Evolutionary conservation across 2,113 vertebrate species (phyloP), one percentile per base, ranked within the genome.

Genomic region (Notothenia coriiceps): DNA sequence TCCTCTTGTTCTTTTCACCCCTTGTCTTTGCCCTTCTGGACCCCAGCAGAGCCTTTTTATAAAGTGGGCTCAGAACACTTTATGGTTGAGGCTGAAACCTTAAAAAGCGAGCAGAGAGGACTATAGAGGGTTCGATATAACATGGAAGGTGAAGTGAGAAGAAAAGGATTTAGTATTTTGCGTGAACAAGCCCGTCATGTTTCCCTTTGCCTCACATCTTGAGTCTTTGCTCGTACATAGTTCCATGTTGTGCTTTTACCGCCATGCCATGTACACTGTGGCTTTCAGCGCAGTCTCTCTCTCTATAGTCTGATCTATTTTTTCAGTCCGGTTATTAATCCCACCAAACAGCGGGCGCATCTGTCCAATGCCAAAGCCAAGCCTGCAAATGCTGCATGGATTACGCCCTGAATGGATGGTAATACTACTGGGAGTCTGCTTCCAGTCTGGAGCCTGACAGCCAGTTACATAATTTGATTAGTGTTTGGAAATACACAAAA

Each of bases 241-340:
- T 65, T 33, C 12, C 11, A 35, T 49, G 75, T 54, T 76, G 75
- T 73, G 50, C 72, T 80, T 74, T 84, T 79, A 56, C 65, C 73
- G 75, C 60, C 40, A 63, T 54, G 14, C 20, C 74, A 66, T 69
- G 72, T 70, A 66, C 71, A 51, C 10, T 65, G 62, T 47, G 70
- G 76, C 59, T 64, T 77, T 84, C 89, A 82, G 88, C 77, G 74
- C 22, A 0, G 29, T 29, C 33, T 22, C 68, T 68, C 71, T 68
- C 71, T 57, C 70, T 76, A 65, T 81, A 47, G 62, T 88, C 88
- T 85, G 84, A 87, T 88, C 82, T 85, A 62, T 86, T 89, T 91
- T 85, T 84, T 90, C 90, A 91, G 85, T 91, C 90, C 65, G 51
- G 72, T 90, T 66, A 63, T 61, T 92, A 93, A 93, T 93, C 91